Evolutionary conservation across 1,140 invertebrate genomes (phyloP).

Genomic region (Aphelinus atriplicis): DNA sequence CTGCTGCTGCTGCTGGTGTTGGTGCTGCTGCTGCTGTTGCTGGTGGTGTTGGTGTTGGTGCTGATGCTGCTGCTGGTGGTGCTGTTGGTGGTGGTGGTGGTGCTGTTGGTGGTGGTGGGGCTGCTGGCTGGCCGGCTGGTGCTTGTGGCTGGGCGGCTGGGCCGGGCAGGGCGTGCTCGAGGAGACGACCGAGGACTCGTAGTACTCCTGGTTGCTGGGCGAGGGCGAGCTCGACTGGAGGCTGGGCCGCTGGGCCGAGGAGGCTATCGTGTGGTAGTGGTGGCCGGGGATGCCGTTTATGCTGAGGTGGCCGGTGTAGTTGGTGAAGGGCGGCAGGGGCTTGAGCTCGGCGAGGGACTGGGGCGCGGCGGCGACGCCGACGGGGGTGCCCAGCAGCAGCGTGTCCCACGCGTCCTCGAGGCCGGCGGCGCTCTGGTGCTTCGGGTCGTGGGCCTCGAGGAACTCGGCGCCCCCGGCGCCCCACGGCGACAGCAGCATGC

Average conservation of each 20-base stretch:
- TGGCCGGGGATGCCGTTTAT: constrained; percentile 88
- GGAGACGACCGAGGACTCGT: constrained; percentile 60
- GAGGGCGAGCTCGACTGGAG: constrained; percentile 60
- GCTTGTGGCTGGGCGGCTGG: constrained; percentile 44
- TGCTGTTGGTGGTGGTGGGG: constrained; percentile 50
- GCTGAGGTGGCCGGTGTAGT: constrained; percentile 82
- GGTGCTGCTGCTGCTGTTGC: constrained; percentile 52
- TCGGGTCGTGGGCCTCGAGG: constrained; percentile 58
- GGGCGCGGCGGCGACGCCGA: constrained; percentile 55
- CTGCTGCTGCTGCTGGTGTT: constrained; percentile 43
- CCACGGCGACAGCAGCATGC: constrained; percentile 69
- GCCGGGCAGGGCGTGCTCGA: constrained; percentile 62
- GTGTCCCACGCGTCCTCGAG: constrained; percentile 65
- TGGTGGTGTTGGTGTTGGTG: constrained; percentile 43
- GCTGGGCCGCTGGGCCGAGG: constrained; percentile 57
- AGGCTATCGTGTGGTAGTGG: constrained; percentile 84
- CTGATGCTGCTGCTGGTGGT: constrained; percentile 52
- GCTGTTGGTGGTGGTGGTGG: constrained; percentile 54
- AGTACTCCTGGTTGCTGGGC: constrained; percentile 59
- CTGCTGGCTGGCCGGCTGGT: constrained; percentile 48
- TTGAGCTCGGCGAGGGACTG: constrained; percentile 80
- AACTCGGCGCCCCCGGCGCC: constrained; percentile 66
- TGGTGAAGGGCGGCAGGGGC: constrained; percentile 86
- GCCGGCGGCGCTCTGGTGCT: constrained; percentile 59
- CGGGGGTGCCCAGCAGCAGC: constrained; percentile 61